phyloP scores from a whole-genome alignment of 2,113 vertebrate genomes.

The Delphinus delphis region DNA sequence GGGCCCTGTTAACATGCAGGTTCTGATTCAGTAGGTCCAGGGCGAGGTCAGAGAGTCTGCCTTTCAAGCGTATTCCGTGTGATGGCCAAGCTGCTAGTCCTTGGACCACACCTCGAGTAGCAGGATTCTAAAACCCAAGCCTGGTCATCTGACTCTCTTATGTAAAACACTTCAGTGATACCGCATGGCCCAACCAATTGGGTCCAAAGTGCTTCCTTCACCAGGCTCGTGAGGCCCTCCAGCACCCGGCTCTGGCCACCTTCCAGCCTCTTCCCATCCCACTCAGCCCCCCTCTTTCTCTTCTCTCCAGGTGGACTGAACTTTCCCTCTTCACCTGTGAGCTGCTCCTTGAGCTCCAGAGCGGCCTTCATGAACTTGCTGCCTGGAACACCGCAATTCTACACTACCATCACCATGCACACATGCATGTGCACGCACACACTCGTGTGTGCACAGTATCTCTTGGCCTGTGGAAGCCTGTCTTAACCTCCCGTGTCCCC shows the following conservation, averaged over 20 bases:
- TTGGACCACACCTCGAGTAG: not conserved
- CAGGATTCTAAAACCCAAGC: not conserved
- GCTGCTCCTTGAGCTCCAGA: not conserved
- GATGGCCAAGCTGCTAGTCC: not conserved
- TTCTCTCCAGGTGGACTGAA: not conserved
- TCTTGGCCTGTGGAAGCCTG: not conserved
- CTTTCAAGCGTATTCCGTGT: not conserved
- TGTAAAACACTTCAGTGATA: too few relatives aligned
- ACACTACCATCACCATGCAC: too few relatives aligned
- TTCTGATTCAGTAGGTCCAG: not conserved
- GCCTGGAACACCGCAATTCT: not conserved
- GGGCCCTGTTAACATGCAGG: not conserved
- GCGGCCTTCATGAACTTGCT: not conserved
- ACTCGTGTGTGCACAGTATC: too few relatives aligned
- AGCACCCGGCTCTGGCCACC: not conserved
- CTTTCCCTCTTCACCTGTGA: not conserved
- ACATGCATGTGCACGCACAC: too few relatives aligned
- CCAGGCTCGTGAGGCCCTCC: accelerated
- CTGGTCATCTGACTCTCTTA: not conserved
- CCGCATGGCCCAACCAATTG: too few relatives aligned
- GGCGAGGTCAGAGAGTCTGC: not conserved
- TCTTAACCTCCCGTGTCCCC: too few relatives aligned
- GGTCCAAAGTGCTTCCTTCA: not conserved
- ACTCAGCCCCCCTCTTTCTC: not conserved
- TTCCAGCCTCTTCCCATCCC: not conserved